Percentiles rank a stretch among this genome's conserved stretches.
phyloP scores from a whole-genome alignment of 2,888 invertebrate species.

The Idaea aversata region DNA sequence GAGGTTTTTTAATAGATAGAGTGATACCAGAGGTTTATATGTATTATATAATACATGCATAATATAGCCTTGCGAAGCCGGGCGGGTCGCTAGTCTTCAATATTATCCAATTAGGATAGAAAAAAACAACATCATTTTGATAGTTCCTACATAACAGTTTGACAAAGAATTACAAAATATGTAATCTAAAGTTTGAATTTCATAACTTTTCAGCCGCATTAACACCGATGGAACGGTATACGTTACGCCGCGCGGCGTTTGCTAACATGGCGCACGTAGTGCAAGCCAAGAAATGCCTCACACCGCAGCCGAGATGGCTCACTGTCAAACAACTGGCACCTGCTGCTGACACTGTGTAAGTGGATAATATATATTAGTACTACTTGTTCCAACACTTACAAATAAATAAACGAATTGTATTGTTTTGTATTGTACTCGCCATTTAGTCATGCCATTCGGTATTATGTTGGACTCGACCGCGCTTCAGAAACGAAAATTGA shows the following conservation, averaged over 20 bases:
- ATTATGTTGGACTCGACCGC: neutral
- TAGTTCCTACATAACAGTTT: neutral
- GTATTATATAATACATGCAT: no score
- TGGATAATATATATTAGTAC: slow-evolving; percentile 18
- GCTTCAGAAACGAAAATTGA: no score
- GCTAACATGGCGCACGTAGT: slow-evolving; percentile 48
- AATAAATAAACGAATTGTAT: no score
- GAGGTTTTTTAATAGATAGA: no score
- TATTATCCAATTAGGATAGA: no score
- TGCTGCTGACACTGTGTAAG: slow-evolving; percentile 83
- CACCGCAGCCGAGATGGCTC: slow-evolving; percentile 88
- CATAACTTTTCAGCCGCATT: slow-evolving; percentile 48
- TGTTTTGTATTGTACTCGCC: no score
- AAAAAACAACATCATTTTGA: no score
- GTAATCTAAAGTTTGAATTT: neutral
- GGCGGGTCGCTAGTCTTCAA: no score
- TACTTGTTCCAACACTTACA: no score
- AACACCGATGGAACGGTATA: slow-evolving; percentile 39
- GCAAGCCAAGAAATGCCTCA: slow-evolving; percentile 81
- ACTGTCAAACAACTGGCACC: slow-evolving; percentile 86
- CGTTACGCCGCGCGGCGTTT: slow-evolving; percentile 44
- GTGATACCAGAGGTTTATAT: no score
- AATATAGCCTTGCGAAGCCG: no score
- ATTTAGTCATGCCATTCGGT: neutral
- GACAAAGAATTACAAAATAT: neutral